Evolutionary conservation across 2,888 invertebrate genomes (phyloP), one percentile per base, ranked within the genome.

Genomic region (Mythimna loreyi): DNA sequence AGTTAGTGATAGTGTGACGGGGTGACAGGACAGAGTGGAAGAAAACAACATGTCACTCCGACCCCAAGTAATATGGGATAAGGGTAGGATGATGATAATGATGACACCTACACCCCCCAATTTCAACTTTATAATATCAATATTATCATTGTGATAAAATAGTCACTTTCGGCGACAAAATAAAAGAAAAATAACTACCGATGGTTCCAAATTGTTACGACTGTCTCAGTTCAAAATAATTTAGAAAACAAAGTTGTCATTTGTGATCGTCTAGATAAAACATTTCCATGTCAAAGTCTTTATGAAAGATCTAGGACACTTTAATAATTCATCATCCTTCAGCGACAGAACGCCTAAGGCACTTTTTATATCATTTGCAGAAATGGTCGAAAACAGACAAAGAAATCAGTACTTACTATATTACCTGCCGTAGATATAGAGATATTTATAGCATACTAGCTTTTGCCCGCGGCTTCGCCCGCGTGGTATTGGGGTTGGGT

Each of bases 281-380:
- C 6, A 40, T 47, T 40, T 19, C 16, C 4, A 25, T 21, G 3
- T 45, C 8, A 72, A 72, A 9, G 19, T 50, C 33, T 45, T 28
- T 52, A 16, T 53, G 23, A 43, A 56, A 64, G 16, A 56, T 65
- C 21, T 50, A 25, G 65, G 11, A 65, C 21, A 74, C 25, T 73
- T 61, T 19, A 43, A 73, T 63, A 33, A 74, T 28, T 65, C 33
- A 74, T 74, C 40, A 21, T 25, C 25, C 45, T 25, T 33, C 25
- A 66, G 0, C 13, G 25, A 25, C 13, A 43, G 5, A 2, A 43
- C 28, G 55, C 55, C 30, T 55, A 5, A n/a, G 13, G 21, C 23
- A 21, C 19, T 52, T 61, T 47, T 61, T 63, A 72, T 47, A 19
- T 21, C 0, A 50, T 23, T n/a, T 19, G 13, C 5, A 33, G 9